phyloP scores from a whole-genome alignment of 2,888 invertebrate genomes.

The Autographa gamma region DNA sequence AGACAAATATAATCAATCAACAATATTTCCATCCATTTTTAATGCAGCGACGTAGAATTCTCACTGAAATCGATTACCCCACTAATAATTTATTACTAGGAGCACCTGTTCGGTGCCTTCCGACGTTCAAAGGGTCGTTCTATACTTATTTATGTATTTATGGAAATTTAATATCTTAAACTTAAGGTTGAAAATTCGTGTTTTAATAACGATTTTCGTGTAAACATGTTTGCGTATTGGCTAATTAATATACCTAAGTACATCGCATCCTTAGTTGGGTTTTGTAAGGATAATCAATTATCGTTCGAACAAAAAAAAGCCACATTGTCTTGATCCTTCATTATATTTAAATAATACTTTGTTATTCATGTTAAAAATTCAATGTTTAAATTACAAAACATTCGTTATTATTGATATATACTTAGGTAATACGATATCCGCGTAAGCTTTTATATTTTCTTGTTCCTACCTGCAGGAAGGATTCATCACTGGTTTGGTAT shows the following conservation, averaged over 20 bases:
- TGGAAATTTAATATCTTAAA: slow-evolving; percentile 47
- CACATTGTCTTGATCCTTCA: background rate
- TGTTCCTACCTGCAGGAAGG: too few species aligned
- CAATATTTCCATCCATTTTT: background rate
- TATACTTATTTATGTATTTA: slow-evolving; percentile 30
- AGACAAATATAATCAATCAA: background rate
- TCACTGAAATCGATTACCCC: slow-evolving; percentile 27
- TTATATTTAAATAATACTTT: background rate
- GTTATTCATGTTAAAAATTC: background rate
- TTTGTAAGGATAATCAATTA: background rate
- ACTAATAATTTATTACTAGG: slow-evolving; percentile 35
- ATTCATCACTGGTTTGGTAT: too few species aligned
- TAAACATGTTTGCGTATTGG: background rate
- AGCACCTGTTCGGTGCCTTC: slow-evolving; percentile 13
- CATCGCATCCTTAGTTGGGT: background rate
- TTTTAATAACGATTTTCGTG: slow-evolving; percentile 8
- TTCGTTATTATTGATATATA: too few species aligned
- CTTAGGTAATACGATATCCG: too few species aligned
- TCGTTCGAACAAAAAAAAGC: background rate
- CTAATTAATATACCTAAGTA: slow-evolving; percentile 1
- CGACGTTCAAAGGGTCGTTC: slow-evolving; percentile 27
- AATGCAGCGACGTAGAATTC: slow-evolving; percentile 1
- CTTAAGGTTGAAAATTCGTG: slow-evolving; percentile 30
- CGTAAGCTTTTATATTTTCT: too few species aligned
- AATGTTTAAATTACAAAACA: too few species aligned